Evolutionary conservation across 1,140 invertebrate species (phyloP).

Genomic region (Sycophaga agraensis): DNA sequence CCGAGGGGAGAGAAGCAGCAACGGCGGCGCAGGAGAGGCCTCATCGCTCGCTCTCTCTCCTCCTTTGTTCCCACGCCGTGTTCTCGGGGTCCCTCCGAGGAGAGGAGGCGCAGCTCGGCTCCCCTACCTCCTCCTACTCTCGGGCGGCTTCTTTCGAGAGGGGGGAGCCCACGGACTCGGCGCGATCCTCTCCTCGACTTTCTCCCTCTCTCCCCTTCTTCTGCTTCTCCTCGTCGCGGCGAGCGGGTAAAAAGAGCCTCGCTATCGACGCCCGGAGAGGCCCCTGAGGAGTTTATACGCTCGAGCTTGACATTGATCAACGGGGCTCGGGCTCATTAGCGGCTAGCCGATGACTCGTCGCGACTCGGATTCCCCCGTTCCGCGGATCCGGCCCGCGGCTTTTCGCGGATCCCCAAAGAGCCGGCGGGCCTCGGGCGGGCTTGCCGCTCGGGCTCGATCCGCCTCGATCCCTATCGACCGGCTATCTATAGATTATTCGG

Average conservation of each 20-base stretch:
- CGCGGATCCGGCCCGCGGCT: too few species aligned
- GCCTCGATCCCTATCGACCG: too few species aligned
- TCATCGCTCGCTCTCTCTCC: slow-evolving; percentile 6
- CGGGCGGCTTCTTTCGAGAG: neutral
- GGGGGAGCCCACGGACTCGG: too few species aligned
- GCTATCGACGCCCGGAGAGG: neutral
- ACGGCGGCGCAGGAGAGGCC: neutral
- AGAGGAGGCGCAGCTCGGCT: slow-evolving; percentile 3
- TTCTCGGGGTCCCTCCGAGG: slow-evolving; percentile 29
- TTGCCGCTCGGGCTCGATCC: too few species aligned
- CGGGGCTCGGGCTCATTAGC: neutral
- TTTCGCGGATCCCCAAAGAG: too few species aligned
- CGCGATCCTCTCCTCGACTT: neutral
- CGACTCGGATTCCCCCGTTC: too few species aligned
- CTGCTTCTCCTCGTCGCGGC: neutral
- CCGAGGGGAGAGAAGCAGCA: neutral
- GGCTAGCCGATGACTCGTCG: slow-evolving; percentile 9
- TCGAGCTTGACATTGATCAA: neutral
- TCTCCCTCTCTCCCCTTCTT: slow-evolving; percentile 25
- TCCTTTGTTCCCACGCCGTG: slow-evolving; percentile 26
- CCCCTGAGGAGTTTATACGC: neutral
- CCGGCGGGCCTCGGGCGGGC: too few species aligned
- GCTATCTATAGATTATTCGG: too few species aligned
- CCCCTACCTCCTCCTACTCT: too few species aligned
- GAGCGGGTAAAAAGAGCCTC: slow-evolving; percentile 24